These are phyloP conservation scores for Stegodyphus dumicola DNA, from an alignment of 1,140 invertebrate species.

Conservation along the genomic window DNA sequence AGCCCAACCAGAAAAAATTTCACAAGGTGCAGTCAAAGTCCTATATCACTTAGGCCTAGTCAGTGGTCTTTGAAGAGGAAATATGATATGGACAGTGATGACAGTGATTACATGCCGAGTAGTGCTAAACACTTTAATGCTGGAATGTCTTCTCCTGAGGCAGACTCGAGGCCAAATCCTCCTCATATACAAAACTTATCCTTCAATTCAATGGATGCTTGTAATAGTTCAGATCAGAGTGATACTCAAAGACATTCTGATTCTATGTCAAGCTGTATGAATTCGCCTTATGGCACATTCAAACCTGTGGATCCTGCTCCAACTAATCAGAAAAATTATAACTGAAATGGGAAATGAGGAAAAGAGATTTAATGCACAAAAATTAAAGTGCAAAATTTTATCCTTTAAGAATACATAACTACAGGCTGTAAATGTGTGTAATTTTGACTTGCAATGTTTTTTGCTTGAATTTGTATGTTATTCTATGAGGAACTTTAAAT, in stretches of 20 bases:
- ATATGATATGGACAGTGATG: slow-evolving; percentile 72
- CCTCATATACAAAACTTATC: slow-evolving; percentile 53
- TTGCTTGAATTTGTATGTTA: too few relatives aligned
- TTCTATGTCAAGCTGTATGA: slow-evolving; percentile 35
- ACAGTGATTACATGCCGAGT: slow-evolving; percentile 49
- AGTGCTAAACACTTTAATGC: slow-evolving; percentile 51
- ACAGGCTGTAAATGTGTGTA: not conserved
- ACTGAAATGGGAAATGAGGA: not conserved
- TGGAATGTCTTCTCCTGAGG: slow-evolving; percentile 46
- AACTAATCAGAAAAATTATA: slow-evolving; percentile 55
- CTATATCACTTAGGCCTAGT: slow-evolving; percentile 82
- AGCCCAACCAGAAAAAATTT: slow-evolving; percentile 84
- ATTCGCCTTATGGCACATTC: slow-evolving; percentile 56
- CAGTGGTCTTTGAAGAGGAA: slow-evolving; percentile 81
- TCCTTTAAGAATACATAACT: not conserved
- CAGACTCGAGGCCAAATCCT: slow-evolving; percentile 12
- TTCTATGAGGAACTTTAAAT: too few relatives aligned
- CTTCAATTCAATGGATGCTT: slow-evolving; percentile 58
- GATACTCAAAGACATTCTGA: slow-evolving; percentile 27
- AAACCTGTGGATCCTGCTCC: slow-evolving; percentile 56
- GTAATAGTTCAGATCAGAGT: slow-evolving; percentile 45
- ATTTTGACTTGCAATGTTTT: too few relatives aligned
- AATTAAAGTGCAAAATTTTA: not conserved
- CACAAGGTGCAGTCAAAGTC: slow-evolving; percentile 82
- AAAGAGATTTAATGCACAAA: slow-evolving; percentile 8